Percentiles rank a stretch among this genome's conserved stretches.
These are phyloP conservation scores for Heliconius nattereri DNA, from an alignment of 1,140 invertebrate species.

Conservation along the genomic window DNA sequence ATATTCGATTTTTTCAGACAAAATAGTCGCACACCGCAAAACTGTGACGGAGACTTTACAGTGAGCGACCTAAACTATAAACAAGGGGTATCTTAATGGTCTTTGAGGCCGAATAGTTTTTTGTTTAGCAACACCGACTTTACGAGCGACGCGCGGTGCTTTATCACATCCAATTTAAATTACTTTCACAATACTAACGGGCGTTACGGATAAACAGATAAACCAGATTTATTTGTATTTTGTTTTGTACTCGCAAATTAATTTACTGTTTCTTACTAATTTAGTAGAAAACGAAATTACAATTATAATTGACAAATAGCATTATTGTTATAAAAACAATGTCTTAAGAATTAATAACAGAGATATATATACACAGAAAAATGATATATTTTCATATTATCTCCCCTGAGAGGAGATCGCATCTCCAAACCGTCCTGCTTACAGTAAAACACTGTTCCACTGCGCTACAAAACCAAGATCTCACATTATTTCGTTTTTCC, in stretches of 20 bases:
- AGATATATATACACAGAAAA: too few relatives aligned
- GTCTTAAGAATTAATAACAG: too few relatives aligned
- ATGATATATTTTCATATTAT: too few relatives aligned
- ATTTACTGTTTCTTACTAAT: neutral
- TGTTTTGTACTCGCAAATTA: neutral
- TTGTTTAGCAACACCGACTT: slow-evolving; percentile 13
- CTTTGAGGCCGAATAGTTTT: slow-evolving; percentile 19
- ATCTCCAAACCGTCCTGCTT: too few relatives aligned
- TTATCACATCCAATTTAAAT: slow-evolving; percentile 22
- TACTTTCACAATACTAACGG: slow-evolving; percentile 4
- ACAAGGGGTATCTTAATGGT: slow-evolving; percentile 23
- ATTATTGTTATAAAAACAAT: too few relatives aligned
- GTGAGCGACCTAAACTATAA: slow-evolving; percentile 8
- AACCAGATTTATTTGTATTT: neutral
- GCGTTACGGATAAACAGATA: neutral
- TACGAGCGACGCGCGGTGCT: slow-evolving; percentile 11
- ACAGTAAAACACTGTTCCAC: too few relatives aligned
- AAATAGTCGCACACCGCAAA: too few relatives aligned
- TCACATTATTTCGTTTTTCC: too few relatives aligned
- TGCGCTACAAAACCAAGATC: too few relatives aligned
- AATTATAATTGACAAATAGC: too few relatives aligned
- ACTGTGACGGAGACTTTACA: neutral
- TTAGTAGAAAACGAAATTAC: neutral
- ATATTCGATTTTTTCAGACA: neutral
- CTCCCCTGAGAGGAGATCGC: too few relatives aligned